Evolutionary conservation across 2,797 vertebrate genomes (phyloP), one percentile per base, ranked within the genome.

Genomic region (Protonibea diacanthus): DNA sequence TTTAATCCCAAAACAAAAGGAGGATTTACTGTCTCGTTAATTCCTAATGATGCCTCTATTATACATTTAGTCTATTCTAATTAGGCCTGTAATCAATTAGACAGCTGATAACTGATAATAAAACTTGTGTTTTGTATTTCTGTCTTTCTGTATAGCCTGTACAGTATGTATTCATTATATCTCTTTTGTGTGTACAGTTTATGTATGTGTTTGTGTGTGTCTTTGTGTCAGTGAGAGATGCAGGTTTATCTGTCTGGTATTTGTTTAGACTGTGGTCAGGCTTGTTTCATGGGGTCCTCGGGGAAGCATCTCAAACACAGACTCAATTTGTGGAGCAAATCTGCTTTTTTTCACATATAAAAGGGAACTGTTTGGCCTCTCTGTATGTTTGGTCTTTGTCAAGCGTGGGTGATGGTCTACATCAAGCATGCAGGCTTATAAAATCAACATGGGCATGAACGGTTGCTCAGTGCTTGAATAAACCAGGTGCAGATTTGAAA

Each of bases 251-350:
- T 81, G 86, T 85, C 89, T 87, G 87, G 74, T 57, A 76, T 83
- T 83, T 89, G 80, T 88, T 90, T 89, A 84, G 84, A 69, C 81
- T 91, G 82, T 80, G 81, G 89, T 91, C 59, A 66, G 66, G 12
- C 64, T 75, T 40, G 55, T 86, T 83, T 84, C 69, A 81, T 51
- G 57, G 49, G 4, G 17, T 84, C 79, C 76, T 81, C 29, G 0
- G 67, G 81, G 82, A 87, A 86, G 83, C 56, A 60, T 76, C 38
- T 66, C 69, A 57, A 87, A 76, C 66, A 63, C 78, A 75, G 84
- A 71, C 60, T 84, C 74, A 84, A 78, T 88, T 88, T 88, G 76
- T 85, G 77, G 71, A 86, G 68, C 71, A 77, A 77, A 78, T 82
- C 62, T 80, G 83, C 56, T 82, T 56, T 80, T 81, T 82, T 81